Base-by-base conservation (phyloP, 1,140 invertebrate species). In the Dendroctonus valens region DNA sequence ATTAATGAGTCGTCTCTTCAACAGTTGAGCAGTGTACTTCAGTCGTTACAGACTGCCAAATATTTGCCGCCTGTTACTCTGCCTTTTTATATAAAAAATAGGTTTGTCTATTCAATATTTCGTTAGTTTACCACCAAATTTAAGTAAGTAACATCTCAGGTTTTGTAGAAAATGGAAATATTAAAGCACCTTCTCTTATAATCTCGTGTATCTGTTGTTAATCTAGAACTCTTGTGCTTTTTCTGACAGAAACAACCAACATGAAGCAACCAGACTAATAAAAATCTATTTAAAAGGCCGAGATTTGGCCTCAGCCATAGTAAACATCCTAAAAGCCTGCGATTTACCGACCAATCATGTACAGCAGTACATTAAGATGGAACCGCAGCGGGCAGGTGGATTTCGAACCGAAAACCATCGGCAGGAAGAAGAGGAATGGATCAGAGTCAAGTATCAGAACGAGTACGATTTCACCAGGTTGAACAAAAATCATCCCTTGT, bases 1-100 rank as follows among this genome's bases (percentile, higher is more conserved):
- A 89, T 91, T 3, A 97, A 97, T 84, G 94, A 97, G 81, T 88
- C 92, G 75, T 96, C 93, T 3, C 78, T 97, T 64, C 94, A 96
- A 79, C 84, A 89, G 68, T 79, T 97, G 44, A 96, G 93, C 81
- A 90, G 89, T 46, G 87, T 93, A 73, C 78, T 97, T 69, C 88
- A 94, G 78, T 85, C 82, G 62, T 78, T 92, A 67, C 85, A 91
- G 75, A 82, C 86, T 74, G 83, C 84, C 72, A 79, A 82, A 76
- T 79, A 83, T 61, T 76, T 84, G 58, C 74, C 82, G 59, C 81
- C 88, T 50, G 82, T 85, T 37, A 83, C 81, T 40, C 77, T 94
- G 49, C 82, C 85, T 61, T 94, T 94, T 81, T 94, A 91, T 79
- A 79, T 91, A 62, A 81, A 88, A 71, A 82, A 88, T 72, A 86